Evolutionary conservation across 2,797 vertebrate genomes (phyloP).

Genomic region (Hydrolagus colliei): DNA sequence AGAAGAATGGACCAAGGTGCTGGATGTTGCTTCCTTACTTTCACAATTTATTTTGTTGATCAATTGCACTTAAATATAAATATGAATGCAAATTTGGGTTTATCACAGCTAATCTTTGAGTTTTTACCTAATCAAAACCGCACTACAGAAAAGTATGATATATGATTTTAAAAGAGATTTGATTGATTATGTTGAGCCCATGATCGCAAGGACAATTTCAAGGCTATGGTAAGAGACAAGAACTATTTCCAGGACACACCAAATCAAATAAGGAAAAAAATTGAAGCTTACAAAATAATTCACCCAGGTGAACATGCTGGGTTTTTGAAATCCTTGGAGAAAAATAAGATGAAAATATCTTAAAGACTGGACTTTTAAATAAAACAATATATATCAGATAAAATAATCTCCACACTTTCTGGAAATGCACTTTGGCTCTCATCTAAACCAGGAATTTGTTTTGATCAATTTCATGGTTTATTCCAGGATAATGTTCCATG

Average conservation of each 20-base stretch:
- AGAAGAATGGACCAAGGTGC: no score
- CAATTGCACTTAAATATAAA: neutral
- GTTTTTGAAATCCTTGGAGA: constrained; percentile 57
- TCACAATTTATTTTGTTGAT: neutral
- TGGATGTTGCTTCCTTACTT: no score
- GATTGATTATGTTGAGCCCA: constrained; percentile 72
- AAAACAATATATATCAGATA: no score
- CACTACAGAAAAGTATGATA: no score
- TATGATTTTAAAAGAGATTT: constrained; percentile 53
- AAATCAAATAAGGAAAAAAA: constrained; percentile 84
- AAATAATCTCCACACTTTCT: no score
- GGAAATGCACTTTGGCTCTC: neutral
- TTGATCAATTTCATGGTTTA: neutral
- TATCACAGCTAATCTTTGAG: neutral
- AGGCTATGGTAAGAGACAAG: constrained; percentile 89
- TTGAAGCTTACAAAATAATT: constrained; percentile 74
- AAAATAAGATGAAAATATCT: constrained; percentile 47
- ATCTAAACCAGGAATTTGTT: neutral
- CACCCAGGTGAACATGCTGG: constrained; percentile 63
- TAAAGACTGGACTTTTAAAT: neutral
- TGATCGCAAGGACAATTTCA: constrained; percentile 79
- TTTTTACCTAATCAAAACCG: neutral
- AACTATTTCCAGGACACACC: constrained; percentile 96
- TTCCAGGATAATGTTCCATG: neutral
- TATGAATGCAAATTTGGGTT: neutral